Percentiles rank a stretch among this genome's conserved stretches.
Conservation (phyloP, 1,140 invertebrate genomes). For the Medauroidea extradentata region DNA sequence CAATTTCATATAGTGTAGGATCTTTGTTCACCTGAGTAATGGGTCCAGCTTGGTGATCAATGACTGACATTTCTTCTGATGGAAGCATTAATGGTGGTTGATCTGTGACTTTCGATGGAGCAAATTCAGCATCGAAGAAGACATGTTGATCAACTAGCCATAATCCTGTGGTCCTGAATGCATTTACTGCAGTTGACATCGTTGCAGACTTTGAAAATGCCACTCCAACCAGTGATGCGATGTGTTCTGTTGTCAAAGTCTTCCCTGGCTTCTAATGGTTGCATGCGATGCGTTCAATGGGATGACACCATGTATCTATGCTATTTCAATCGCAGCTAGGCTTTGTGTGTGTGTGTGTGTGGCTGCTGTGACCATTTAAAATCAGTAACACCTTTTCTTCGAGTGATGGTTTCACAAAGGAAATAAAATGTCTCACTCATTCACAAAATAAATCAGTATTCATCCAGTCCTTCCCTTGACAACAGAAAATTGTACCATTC, state of each 20-base stretch:
- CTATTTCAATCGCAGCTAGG: constrained; percentile 1
- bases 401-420: constrained; percentile 18
- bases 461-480: constrained; percentile 27
- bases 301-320: constrained; percentile 13
- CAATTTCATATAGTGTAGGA: too few species aligned
- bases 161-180: constrained; percentile 39
- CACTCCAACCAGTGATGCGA: constrained; percentile 12
- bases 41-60: too few species aligned
- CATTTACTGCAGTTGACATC: constrained; percentile 36
- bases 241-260: constrained; percentile 25
- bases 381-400: constrained; percentile 30
- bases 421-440: constrained; percentile 23
- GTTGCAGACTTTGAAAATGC: constrained; percentile 33
- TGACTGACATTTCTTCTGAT: not conserved
- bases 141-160: constrained; percentile 37
- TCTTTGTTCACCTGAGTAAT: too few species aligned
- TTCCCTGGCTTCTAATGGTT: constrained; percentile 32
- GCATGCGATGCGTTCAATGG: constrained; percentile 40
- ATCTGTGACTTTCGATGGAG: constrained; percentile 1
- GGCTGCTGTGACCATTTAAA: constrained; percentile 28
- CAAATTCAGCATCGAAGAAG: constrained; percentile 32
- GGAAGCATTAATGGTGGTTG: not conserved
- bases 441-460: constrained; percentile 20
- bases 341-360: constrained; percentile 20
- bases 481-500: constrained; percentile 16